phyloP scores from a whole-genome alignment of 2,797 vertebrate genomes.

The Sebastiscus tertius region DNA sequence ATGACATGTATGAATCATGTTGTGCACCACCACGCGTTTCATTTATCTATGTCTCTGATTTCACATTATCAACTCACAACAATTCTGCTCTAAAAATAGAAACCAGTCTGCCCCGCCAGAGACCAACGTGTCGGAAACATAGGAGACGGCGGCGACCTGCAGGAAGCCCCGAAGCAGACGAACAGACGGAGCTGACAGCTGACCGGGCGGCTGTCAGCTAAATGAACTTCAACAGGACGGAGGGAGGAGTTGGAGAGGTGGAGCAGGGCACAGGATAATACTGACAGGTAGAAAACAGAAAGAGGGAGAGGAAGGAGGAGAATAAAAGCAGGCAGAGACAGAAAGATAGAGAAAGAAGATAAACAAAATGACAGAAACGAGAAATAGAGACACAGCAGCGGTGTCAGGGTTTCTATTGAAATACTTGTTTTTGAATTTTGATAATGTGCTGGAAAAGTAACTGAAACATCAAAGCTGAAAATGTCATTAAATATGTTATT shows the following conservation, averaged over 20 bases:
- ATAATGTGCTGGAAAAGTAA: too few species aligned
- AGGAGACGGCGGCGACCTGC: not conserved
- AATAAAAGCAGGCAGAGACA: not conserved
- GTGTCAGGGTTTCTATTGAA: too few species aligned
- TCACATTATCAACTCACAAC: slow-evolving; percentile 17
- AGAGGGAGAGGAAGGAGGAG: not conserved
- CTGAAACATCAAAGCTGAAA: not conserved
- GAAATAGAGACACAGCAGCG: not conserved
- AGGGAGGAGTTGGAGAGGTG: not conserved
- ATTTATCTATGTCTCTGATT: not conserved
- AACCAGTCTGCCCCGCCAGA: not conserved
- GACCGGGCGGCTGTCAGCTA: slow-evolving; percentile 37
- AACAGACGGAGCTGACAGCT: slow-evolving; percentile 67
- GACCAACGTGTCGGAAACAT: not conserved
- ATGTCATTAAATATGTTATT: not conserved
- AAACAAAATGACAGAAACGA: not conserved
- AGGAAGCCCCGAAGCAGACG: slow-evolving; percentile 31
- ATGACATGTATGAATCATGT: too few species aligned
- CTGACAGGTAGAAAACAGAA: slow-evolving; percentile 19
- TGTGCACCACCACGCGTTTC: not conserved
- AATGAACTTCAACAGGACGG: slow-evolving; percentile 28
- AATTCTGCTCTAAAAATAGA: slow-evolving; percentile 31
- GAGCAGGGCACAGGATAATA: not conserved
- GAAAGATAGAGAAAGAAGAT: not conserved
- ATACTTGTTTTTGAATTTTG: too few species aligned